A percentile compares a stretch with the other conserved stretches of the same genome.
Conservation (phyloP, 2,888 invertebrate species). For the Camptogramma bilineatum region DNA sequence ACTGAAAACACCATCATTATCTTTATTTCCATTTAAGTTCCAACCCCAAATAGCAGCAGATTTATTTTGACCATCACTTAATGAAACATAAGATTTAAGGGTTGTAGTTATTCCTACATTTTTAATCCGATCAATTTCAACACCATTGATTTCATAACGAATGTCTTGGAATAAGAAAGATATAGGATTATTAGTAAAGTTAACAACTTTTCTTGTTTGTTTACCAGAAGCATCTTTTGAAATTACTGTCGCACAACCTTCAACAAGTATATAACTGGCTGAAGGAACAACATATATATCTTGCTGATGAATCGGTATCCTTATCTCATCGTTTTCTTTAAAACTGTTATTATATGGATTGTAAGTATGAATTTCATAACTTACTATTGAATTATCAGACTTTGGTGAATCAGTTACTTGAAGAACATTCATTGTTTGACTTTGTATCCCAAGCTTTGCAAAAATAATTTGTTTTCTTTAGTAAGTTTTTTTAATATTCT, state of each 20-base stretch:
- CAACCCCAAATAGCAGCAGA: constrained; percentile 8
- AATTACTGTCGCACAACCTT: background rate
- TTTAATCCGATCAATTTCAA: constrained; percentile 14
- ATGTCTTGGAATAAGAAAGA: constrained; percentile 11
- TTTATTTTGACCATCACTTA: constrained; percentile 13
- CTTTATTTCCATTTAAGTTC: background rate
- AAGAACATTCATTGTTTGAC: constrained; percentile 5
- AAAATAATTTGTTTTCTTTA: background rate
- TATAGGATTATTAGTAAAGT: constrained; percentile 1
- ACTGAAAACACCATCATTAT: background rate
- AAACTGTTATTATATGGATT: constrained; percentile 10
- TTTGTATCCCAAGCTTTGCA: background rate
- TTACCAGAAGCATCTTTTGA: constrained; percentile 1
- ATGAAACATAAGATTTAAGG: constrained; percentile 7
- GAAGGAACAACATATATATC: constrained; percentile 6
- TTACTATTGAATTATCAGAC: constrained; percentile 5
- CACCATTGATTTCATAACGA: constrained; percentile 8
- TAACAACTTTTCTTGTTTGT: background rate
- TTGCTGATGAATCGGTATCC: constrained; percentile 14
- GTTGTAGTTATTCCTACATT: constrained; percentile 6
- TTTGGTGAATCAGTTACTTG: background rate
- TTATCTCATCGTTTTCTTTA: constrained; percentile 15
- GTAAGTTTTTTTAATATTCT: background rate
- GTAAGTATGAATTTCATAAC: constrained; percentile 14
- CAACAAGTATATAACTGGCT: constrained; percentile 3